Evolutionary conservation across 2,888 invertebrate genomes (phyloP), one percentile per base, ranked within the genome.

Genomic region (Spodoptera littoralis): DNA sequence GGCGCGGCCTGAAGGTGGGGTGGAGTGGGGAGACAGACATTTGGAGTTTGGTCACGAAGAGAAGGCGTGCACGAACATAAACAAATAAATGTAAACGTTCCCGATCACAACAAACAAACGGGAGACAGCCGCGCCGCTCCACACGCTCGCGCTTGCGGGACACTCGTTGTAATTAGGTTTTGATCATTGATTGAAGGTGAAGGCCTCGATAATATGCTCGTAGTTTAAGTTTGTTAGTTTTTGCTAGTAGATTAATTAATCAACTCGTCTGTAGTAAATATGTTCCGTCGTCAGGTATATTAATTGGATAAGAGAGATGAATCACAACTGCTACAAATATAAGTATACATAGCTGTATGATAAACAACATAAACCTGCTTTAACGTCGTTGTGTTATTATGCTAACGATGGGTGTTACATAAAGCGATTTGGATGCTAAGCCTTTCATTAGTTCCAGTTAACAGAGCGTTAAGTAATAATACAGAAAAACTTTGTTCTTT

Each of bases 41-140:
- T 80, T 71, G 60, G 71, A 86, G 80, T 85, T 87, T 83, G 78
- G 82, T 80, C 81, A 80, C 77, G 61, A 52, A 67, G 70, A 66
- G 73, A 75, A 62, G 73, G 71, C 65, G 76, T 67, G 75, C 66
- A 71, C 58, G 64, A 68, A 79, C 70, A 79, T 80, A 85, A 86
- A 86, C 84, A 85, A 85, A 84, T 82, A 85, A 85, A 84, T 82
- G 80, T 84, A 81, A 84, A 74, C 77, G 79, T 76, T 77, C 70
- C 70, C 77, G 80, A 83, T 80, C 78, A 78, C 76, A 80, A 80
- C 79, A 86, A 85, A 83, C 80, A 83, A 77, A 72, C 71, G 65
- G 58, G 57, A 66, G 71, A 27, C 54, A 41, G 11, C 71, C 50
- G 69, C 44, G 18, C 9, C 12, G 42, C 22, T 4, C 13, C 51